Percentiles rank a stretch among this genome's conserved stretches.
phyloP scores from a whole-genome alignment of 2,888 invertebrate species.

The Agrotis segetum region DNA sequence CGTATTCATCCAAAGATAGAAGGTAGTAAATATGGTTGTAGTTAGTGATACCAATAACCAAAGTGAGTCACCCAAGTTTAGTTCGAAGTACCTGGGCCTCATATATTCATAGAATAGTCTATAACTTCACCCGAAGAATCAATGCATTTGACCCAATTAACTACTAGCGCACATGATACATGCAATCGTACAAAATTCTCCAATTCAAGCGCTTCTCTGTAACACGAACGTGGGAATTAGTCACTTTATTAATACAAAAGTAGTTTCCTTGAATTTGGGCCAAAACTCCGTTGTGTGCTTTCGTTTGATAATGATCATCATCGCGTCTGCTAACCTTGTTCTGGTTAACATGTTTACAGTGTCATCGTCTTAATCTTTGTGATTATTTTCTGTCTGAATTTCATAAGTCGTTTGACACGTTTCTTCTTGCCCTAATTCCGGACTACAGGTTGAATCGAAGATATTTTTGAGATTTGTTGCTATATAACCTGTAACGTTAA shows the following conservation, averaged over 20 bases:
- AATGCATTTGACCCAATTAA: conserved; percentile 43
- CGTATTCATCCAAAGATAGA: no score
- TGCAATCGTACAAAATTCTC: conserved; percentile 10
- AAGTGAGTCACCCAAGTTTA: conserved; percentile 26
- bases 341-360: conserved; percentile 36
- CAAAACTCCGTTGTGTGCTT: conserved; percentile 52
- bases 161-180: conserved; percentile 20
- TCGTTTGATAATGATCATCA: conserved; percentile 55
- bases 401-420: conserved; percentile 37
- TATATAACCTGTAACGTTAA: no score
- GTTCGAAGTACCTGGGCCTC: conserved; percentile 9
- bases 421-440: conserved; percentile 19
- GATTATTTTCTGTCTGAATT: conserved; percentile 40
- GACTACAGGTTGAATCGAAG: neutral
- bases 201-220: conserved; percentile 28
- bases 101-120: conserved; percentile 43
- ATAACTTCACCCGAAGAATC: conserved; percentile 38
- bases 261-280: conserved; percentile 56
- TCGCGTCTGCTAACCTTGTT: conserved; percentile 54
- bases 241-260: conserved; percentile 35
- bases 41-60: neutral
- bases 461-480: neutral
- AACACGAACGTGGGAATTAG: conserved; percentile 54
- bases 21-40: no score
- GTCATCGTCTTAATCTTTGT: conserved; percentile 38